These are phyloP conservation scores for Thunnus maccoyii DNA, from an alignment of 2,113 vertebrate genomes.

Conservation along the genomic window DNA sequence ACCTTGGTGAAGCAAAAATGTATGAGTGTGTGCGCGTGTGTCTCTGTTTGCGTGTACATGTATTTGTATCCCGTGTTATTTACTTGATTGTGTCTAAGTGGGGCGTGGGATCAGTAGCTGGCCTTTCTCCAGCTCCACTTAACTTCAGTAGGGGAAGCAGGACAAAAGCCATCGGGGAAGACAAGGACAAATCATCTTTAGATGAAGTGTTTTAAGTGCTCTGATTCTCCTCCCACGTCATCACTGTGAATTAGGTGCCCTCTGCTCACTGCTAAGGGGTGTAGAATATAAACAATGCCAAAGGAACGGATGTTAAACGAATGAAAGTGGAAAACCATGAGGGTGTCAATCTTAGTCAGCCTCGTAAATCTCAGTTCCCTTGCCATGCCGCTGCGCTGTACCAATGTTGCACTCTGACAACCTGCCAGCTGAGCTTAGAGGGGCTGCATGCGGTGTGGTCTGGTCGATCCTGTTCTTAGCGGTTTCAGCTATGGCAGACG, in stretches of 20 bases:
- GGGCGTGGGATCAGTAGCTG: conserved; percentile 73
- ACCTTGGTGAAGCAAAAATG: conserved; percentile 31
- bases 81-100: conserved; percentile 81
- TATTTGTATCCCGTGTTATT: conserved; percentile 66
- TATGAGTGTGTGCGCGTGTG: conserved; percentile 14
- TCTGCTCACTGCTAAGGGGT: conserved; percentile 64
- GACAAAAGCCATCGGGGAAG: conserved; percentile 81
- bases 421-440: conserved; percentile 71
- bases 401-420: conserved; percentile 68
- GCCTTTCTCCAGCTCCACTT: conserved; percentile 81
- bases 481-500: conserved; percentile 44
- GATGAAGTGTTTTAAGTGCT: conserved; percentile 85
- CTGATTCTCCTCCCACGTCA: conserved; percentile 75
- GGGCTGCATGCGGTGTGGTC: conserved; percentile 53
- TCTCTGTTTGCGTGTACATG: conserved; percentile 28
- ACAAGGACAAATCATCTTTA: conserved; percentile 87
- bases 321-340: conserved; percentile 84
- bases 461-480: conserved; percentile 44
- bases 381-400: conserved; percentile 43
- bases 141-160: conserved; percentile 73
- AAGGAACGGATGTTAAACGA: conserved; percentile 70
- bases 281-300: conserved; percentile 78
- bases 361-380: conserved; percentile 74
- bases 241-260: conserved; percentile 81
- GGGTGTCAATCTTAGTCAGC: conserved; percentile 73